Evolutionary conservation across 2,113 vertebrate species (phyloP), one percentile per base, ranked within the genome.

Genomic region (Rhinolophus ferrumequinum): DNA sequence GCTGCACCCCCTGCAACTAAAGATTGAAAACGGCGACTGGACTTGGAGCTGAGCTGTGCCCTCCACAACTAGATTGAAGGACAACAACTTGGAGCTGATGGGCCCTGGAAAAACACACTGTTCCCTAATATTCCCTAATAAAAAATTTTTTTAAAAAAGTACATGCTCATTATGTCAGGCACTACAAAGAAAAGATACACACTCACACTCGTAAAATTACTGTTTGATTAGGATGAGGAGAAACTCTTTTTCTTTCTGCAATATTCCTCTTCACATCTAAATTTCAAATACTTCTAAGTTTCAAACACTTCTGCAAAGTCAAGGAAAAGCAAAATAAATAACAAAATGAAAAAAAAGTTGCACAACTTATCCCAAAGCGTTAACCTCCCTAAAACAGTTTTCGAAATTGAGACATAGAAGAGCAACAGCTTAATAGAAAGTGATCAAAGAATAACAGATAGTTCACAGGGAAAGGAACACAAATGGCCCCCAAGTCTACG

Each of bases 131-230:
- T 44, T 44, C 41, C 41, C 41, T 6, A 7, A 44, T 44, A 44
- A 44, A 44, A 44, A 44, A 6, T 44, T 1, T 44, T 44, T 44
- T 44, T 44, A 6, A 44, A 50, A 50, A 50, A 30, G 8, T 30
- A 60, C 4, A 21, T 5, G 2, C 24, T 50, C n/a, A 19, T 44
- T 18, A 22, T 1, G 41, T 24, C 0, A 30, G 30, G 19, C 16
- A 22, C 38, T 3, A 2, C 2, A 44, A 50, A 50, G 47, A 33
- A 41, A 62, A 5, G 8, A 6, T 2, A 30, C 4, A 11, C 50
- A 54, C 22, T 4, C n/a, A 58, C 52, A 35, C 12, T 35, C 9
- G 2, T 15, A 33, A n/a, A 44, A 41, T 19, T 10, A 15, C 9
- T 8, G 38, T 62, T 15, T 5, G 30, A n/a, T 41, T 44, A n/a